phyloP scores from a whole-genome alignment of 2,888 invertebrate species.

The Panzeria rudis region DNA sequence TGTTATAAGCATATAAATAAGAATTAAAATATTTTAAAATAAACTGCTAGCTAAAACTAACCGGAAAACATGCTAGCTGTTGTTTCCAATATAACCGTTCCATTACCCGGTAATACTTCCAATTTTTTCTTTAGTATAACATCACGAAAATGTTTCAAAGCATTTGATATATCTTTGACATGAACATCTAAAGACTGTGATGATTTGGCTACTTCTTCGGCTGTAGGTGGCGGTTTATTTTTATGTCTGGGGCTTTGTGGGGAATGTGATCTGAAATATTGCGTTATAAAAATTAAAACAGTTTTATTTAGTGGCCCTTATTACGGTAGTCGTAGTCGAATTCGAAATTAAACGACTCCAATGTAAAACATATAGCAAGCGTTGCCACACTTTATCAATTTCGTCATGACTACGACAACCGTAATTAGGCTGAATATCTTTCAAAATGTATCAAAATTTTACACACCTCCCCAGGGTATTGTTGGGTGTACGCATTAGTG shows the following conservation, averaged over 20 bases:
- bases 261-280: constrained; percentile 85
- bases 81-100: constrained; percentile 96
- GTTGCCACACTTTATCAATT: no score
- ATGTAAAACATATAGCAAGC: no score
- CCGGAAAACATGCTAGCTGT: constrained; percentile 93
- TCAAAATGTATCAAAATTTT: not conserved
- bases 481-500: constrained; percentile 93
- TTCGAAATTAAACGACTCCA: no score
- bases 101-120: constrained; percentile 96
- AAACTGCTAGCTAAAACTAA: constrained; percentile 75
- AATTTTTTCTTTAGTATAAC: constrained; percentile 95
- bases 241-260: constrained; percentile 87
- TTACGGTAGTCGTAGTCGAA: no score
- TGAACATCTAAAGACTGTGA: constrained; percentile 90
- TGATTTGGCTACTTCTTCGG: constrained; percentile 86
- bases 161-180: constrained; percentile 90
- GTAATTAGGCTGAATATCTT: no score
- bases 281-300: not conserved
- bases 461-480: constrained; percentile 84
- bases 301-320: no score
- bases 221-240: constrained; percentile 83
- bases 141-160: constrained; percentile 95
- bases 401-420: no score
- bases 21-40: constrained; percentile 4
- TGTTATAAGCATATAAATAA: constrained; percentile 63